Evolutionary conservation across 2,797 vertebrate genomes (phyloP).

Genomic region (Vipera ursinii): DNA sequence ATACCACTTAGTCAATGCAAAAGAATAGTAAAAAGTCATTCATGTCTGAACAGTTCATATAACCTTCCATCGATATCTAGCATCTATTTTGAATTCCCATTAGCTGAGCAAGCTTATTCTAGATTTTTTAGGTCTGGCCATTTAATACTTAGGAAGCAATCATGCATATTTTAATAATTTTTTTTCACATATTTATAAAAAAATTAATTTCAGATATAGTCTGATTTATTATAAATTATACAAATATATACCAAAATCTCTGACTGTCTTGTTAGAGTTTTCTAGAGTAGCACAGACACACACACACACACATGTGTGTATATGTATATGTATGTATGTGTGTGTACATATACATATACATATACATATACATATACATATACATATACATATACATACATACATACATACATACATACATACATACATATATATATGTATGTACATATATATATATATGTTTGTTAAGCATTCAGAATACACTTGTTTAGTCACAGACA

Average conservation of each 20-base stretch:
- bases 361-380: too few species aligned
- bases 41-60: neutral
- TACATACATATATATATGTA: too few species aligned
- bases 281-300: constrained; percentile 25
- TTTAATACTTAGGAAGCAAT: neutral
- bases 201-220: constrained; percentile 4
- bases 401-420: too few species aligned
- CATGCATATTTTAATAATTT: constrained; percentile 10
- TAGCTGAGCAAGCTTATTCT: neutral
- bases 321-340: constrained; percentile 14
- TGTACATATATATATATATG: too few species aligned
- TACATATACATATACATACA: too few species aligned
- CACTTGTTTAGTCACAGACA: too few species aligned
- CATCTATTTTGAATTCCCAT: constrained; percentile 12
- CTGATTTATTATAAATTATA: neutral
- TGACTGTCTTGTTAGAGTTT: constrained; percentile 17
- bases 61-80: constrained; percentile 14
- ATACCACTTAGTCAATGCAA: neutral
- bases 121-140: neutral
- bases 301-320: neutral
- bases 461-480: too few species aligned
- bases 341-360: too few species aligned
- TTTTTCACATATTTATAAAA: constrained; percentile 12
- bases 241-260: constrained; percentile 3
- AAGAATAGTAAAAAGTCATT: constrained; percentile 28